Evolutionary conservation across 2,888 invertebrate species (phyloP), one percentile per base, ranked within the genome.

Genomic region (Rotaria macrura): DNA sequence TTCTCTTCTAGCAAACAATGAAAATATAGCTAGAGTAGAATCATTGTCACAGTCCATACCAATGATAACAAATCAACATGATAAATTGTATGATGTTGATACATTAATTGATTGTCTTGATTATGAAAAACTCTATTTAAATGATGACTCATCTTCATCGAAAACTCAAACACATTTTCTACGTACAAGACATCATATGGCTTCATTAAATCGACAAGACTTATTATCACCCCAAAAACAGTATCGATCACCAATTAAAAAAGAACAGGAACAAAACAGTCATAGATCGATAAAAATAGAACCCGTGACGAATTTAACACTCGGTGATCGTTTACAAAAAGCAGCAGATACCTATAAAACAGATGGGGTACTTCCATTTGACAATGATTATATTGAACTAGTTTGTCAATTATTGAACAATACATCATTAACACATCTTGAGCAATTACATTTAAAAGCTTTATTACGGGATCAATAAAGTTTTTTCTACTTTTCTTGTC

Each of bases 351-450:
- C 38, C 3, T 57, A 29, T 65, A 40, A 79, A 43, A 14, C 9
- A 3, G 25, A 40, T 25, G 79, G 79, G 40, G 23, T 14, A 25
- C 25, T 79, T 4, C 38, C n/a, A 79, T 79, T 79, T 43, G 79
- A 79, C 43, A 43, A 79, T 43, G 79, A 79, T 43, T 79, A 79
- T 43, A 79, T 79, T 79, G 79, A 79, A 79, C 12, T 79, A n/a
- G 43, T 79, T 40, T 43, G 79, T 5, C 43, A 43, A 79, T 79
- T 79, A 79, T n/a, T 79, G 10, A 23, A 79, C 43, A 79, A 79
- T 79, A 43, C 43, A 43, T 79, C 79, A 10, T 34, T 65, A 34
- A 65, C 65, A 65, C 79, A 79, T 79, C 43, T 79, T 10, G 43
- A 79, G 34, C 40, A n/a, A 79, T 79, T 79, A 43, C 40, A 43